Evolutionary conservation across 1,140 invertebrate genomes (phyloP).

Genomic region (Temnothorax curvispinosus): DNA sequence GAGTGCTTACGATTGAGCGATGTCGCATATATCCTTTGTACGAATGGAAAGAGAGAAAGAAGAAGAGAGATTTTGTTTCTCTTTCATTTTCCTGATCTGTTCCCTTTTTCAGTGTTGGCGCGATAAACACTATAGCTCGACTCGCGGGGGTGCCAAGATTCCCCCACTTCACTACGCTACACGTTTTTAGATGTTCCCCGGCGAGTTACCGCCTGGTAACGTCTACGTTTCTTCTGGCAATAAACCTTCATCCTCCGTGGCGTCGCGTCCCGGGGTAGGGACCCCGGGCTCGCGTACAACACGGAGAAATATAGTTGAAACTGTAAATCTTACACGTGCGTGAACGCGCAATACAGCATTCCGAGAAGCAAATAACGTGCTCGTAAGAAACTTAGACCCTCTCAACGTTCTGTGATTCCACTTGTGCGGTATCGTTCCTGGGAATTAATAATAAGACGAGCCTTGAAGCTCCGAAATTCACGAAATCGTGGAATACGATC

Average conservation of each 20-base stretch:
- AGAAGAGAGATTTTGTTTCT: slow-evolving; percentile 15
- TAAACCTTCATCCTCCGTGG: slow-evolving; percentile 43
- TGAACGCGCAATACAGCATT: slow-evolving; percentile 8
- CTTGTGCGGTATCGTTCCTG: background rate
- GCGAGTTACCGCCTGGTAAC: slow-evolving; percentile 10
- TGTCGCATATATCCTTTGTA: background rate
- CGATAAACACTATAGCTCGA: slow-evolving; percentile 61
- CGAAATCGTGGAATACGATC: background rate
- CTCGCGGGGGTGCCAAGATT: slow-evolving; percentile 37
- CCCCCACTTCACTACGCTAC: slow-evolving; percentile 61
- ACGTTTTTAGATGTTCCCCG: slow-evolving; percentile 59
- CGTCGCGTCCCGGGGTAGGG: too few relatives aligned
- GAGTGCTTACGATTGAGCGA: slow-evolving; percentile 11
- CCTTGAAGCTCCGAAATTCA: background rate
- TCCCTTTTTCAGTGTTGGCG: background rate
- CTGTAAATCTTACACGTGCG: slow-evolving; percentile 46
- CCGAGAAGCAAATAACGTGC: slow-evolving; percentile 6
- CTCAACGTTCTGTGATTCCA: slow-evolving; percentile 10
- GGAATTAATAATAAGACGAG: background rate
- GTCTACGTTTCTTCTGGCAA: slow-evolving; percentile 44
- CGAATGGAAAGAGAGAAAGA: background rate
- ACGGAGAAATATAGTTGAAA: slow-evolving; percentile 36
- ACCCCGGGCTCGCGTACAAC: background rate
- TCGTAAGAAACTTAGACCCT: slow-evolving; percentile 13
- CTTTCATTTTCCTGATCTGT: background rate